Evolutionary conservation across 1,140 invertebrate genomes (phyloP).

Genomic region (Drosophila mayri): DNA sequence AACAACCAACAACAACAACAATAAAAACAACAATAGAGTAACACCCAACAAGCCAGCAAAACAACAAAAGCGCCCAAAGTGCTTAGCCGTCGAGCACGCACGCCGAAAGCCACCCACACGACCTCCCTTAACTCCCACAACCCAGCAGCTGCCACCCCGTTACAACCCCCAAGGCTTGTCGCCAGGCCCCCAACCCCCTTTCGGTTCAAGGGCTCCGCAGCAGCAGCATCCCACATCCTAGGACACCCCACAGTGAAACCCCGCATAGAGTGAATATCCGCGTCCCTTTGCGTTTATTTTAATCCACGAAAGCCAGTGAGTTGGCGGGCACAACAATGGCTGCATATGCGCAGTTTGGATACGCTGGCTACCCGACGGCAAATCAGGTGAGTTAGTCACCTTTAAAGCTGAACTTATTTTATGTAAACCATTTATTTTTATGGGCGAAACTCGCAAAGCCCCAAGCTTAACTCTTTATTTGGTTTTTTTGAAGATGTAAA

Average conservation of each 20-base stretch:
- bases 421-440: slow-evolving; percentile 16
- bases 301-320: slow-evolving; percentile 25
- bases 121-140: slow-evolving; percentile 21
- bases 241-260: slow-evolving; percentile 61
- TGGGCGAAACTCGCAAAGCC: background rate
- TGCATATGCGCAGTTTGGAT: slow-evolving; percentile 85
- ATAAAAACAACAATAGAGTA: slow-evolving; percentile 53
- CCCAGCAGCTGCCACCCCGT: background rate
- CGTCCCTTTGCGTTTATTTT: slow-evolving; percentile 35
- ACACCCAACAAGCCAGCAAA: slow-evolving; percentile 58
- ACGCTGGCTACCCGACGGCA: slow-evolving; percentile 81
- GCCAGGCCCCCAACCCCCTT: slow-evolving; percentile 20
- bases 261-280: slow-evolving; percentile 42
- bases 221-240: slow-evolving; percentile 56
- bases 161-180: slow-evolving; percentile 17
- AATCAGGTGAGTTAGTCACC: slow-evolving; percentile 71
- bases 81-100: slow-evolving; percentile 76
- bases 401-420: slow-evolving; percentile 3
- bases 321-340: slow-evolving; percentile 71
- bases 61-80: slow-evolving; percentile 78
- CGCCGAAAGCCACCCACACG: slow-evolving; percentile 43
- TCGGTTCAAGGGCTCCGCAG: slow-evolving; percentile 39
- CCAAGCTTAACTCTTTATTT: background rate
- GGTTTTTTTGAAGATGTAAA: background rate
- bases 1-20: slow-evolving; percentile 50